Conservation (phyloP, 2,888 invertebrate species). For the Petrophora chlorosata region DNA sequence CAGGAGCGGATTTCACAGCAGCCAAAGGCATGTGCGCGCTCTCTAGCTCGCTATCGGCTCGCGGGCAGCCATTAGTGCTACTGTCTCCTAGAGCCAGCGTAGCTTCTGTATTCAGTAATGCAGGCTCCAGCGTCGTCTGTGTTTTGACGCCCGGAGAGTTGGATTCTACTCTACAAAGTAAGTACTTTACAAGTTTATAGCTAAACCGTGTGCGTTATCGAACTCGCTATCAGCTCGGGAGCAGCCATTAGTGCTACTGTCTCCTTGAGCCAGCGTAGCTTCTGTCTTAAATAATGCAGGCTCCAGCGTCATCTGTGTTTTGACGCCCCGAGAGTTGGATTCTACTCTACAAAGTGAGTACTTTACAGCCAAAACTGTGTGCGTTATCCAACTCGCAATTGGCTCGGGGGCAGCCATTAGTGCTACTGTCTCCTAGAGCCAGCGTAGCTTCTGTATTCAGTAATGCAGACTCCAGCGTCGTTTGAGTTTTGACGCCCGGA, state of each 20-base stretch:
- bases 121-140: constrained; percentile 84
- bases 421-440: constrained; percentile 87
- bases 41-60: constrained; percentile 87
- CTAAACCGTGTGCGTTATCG: constrained; percentile 88
- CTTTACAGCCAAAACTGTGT: constrained; percentile 65
- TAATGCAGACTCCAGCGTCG: constrained; percentile 85
- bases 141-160: constrained; percentile 85
- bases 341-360: constrained; percentile 45
- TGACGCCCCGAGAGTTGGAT: constrained; percentile 84
- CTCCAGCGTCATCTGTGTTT: constrained; percentile 84
- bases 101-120: constrained; percentile 87
- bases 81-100: constrained; percentile 87
- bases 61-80: constrained; percentile 89
- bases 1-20: constrained; percentile 93
- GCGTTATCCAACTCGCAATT: constrained; percentile 89
- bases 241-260: constrained; percentile 88
- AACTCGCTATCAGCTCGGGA: constrained; percentile 88
- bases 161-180: constrained; percentile 82
- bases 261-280: constrained; percentile 86
- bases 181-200: too few relatives aligned
- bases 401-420: constrained; percentile 88
- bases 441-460: constrained; percentile 87
- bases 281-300: constrained; percentile 87
- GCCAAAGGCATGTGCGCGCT: constrained; percentile 92
- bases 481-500: constrained; percentile 83